Evolutionary conservation across 2,113 vertebrate species (phyloP), one percentile per base, ranked within the genome.

Genomic region (Pelecanoides urinatrix): DNA sequence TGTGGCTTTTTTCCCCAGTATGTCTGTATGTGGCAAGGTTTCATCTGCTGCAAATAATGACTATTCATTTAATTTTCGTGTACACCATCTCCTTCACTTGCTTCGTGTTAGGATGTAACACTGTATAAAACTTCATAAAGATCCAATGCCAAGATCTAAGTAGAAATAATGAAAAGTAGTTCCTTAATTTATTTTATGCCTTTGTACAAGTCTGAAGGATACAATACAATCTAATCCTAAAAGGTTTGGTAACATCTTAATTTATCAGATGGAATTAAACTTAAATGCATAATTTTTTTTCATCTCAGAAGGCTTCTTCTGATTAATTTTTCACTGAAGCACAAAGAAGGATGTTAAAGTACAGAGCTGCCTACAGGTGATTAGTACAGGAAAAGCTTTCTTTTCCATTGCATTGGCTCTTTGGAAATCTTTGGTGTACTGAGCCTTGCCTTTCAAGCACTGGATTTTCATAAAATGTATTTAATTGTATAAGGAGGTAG

Each of bases 1-100:
- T 68, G 8, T 16, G 15, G 1, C 1, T 0, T 23, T 34, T 62
- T 68, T 36, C 40, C 14, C 3, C 40, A 12, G 10, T 47, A 58
- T 4, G 4, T 86, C 63, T 83, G 15, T 53, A 15, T 34, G 26
- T 61, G 38, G 52, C 42, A 71, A 42, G 10, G 12, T 53, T 87
- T 11, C 32, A 67, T 65, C 50, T 90, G 29, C 36, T 76, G 25
- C 29, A 73, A 49, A 25, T 32, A 61, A 68, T 30, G 10, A 22
- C 19, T 74, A 50, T 73, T 91, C 4, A 22, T 53, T 74, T 42
- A 45, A 38, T 21, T 86, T 95, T 72, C 8, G 0, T 56, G 23
- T 38, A 8, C 7, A 30, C 6, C 26, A 10, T 76, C 30, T 73
- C 34, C 13, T 73, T 49, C 42, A 70, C 17, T 63, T 3, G 0